A percentile compares a stretch with the other conserved stretches of the same genome.
phyloP scores from a whole-genome alignment of 2,113 vertebrate genomes.

The Microcebus griseorufus region DNA sequence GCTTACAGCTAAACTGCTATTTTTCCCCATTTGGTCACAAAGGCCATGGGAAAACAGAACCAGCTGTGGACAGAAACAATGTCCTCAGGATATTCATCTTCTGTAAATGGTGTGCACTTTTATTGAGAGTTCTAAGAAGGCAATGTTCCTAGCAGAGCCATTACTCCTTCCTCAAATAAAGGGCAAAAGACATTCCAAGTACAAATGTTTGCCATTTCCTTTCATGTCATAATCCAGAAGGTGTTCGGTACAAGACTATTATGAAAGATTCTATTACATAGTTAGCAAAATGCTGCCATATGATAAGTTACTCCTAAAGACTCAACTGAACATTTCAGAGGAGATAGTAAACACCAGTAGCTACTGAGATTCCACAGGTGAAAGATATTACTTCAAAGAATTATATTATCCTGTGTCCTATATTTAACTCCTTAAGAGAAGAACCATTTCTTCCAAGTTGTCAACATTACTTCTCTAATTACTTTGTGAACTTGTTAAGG shows the following conservation, averaged over 20 bases:
- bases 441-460: not conserved
- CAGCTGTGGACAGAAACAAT: not conserved
- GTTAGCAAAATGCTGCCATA: not conserved
- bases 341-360: not conserved
- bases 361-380: not conserved
- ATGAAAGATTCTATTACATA: not conserved
- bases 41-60: not conserved
- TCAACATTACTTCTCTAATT: not conserved
- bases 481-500: not conserved
- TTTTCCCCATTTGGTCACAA: conserved; percentile 13
- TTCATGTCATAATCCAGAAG: not conserved
- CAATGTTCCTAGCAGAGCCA: not conserved
- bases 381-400: not conserved
- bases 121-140: not conserved
- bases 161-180: not conserved
- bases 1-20: conserved; percentile 2
- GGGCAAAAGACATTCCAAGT: not conserved
- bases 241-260: not conserved
- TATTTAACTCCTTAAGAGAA: not conserved
- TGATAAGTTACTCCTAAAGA: not conserved
- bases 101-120: not conserved
- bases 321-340: not conserved
- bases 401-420: not conserved
- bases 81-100: not conserved
- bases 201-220: not conserved